phyloP scores from a whole-genome alignment of 2,797 vertebrate species.

The Sylvia borin region DNA sequence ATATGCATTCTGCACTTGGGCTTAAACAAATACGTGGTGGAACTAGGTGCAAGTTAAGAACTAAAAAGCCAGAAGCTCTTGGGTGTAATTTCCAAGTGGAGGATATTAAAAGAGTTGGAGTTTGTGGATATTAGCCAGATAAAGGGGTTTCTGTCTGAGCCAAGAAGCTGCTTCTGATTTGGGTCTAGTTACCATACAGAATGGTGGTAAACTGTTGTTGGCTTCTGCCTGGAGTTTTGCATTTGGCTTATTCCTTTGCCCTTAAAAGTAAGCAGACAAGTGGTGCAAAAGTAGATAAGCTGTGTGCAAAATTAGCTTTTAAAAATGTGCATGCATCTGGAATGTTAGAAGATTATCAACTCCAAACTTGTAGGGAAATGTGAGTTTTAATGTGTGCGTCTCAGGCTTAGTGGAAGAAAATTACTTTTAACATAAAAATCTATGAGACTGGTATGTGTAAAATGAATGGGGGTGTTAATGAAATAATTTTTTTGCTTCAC shows the following conservation, averaged over 20 bases:
- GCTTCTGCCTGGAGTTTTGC: background rate
- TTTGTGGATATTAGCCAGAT: conserved; percentile 33
- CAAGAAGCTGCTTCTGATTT: conserved; percentile 43
- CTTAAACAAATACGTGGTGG: conserved; percentile 35
- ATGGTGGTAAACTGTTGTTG: background rate
- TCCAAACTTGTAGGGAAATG: background rate
- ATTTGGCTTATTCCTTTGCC: background rate
- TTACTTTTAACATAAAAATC: background rate
- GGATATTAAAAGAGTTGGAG: conserved; percentile 30
- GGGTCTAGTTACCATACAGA: background rate
- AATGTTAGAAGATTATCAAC: background rate
- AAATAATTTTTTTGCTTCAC: background rate
- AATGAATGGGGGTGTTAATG: background rate
- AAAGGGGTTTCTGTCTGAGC: conserved; percentile 1
- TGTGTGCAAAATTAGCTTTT: background rate
- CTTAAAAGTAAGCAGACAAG: background rate
- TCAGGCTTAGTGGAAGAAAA: background rate
- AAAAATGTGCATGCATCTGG: background rate
- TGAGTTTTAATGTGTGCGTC: background rate
- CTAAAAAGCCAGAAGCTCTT: conserved; percentile 41
- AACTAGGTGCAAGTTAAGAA: conserved; percentile 26
- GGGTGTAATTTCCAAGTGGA: conserved; percentile 11
- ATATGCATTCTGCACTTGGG: background rate
- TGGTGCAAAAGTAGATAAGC: background rate
- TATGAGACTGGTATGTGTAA: background rate